phyloP scores from a whole-genome alignment of 2,888 invertebrate species.

The Rotaria macrura region DNA sequence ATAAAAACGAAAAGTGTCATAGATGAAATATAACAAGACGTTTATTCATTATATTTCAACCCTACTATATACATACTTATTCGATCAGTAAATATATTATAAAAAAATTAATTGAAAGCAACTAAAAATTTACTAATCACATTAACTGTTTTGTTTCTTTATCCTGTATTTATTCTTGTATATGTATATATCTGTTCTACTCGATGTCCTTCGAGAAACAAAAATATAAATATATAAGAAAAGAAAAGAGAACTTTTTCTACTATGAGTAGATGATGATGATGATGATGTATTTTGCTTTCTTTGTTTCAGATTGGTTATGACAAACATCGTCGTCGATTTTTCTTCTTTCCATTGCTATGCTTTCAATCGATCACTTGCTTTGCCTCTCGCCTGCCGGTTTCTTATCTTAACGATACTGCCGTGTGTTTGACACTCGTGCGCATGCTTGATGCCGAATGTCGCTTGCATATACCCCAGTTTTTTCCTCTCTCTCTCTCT shows the following conservation, averaged over 20 bases:
- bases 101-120: too few relatives aligned
- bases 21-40: too few relatives aligned
- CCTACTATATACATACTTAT: too few relatives aligned
- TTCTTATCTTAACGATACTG: too few relatives aligned
- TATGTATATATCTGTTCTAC: background rate
- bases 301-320: slow-evolving; percentile 6
- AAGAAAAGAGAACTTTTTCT: background rate
- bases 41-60: too few relatives aligned
- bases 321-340: slow-evolving; percentile 3
- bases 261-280: background rate
- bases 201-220: too few relatives aligned
- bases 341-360: background rate
- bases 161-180: background rate
- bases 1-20: too few relatives aligned
- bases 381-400: background rate
- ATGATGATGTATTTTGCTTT: slow-evolving; percentile 8
- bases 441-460: background rate
- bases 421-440: too few relatives aligned
- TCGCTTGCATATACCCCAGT: background rate
- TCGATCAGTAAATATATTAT: too few relatives aligned
- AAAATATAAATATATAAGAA: too few relatives aligned
- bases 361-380: slow-evolving; percentile 7
- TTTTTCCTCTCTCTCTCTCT: too few relatives aligned
- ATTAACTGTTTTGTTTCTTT: background rate
- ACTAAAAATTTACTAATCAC: background rate